phyloP scores from a whole-genome alignment of 2,113 vertebrate species.

The Chaetura pelagica region DNA sequence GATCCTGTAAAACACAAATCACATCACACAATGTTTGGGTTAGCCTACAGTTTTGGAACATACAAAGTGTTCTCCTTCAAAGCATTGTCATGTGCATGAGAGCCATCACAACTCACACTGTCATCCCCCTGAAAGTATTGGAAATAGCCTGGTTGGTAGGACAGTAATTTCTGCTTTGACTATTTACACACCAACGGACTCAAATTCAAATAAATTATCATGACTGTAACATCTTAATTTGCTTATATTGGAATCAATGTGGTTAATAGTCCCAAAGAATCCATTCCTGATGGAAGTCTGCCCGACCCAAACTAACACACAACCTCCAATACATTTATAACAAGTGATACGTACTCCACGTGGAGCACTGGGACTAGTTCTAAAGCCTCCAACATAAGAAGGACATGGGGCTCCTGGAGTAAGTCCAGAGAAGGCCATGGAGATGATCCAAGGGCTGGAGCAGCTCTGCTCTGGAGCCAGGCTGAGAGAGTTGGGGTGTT shows the following conservation, averaged over 20 bases:
- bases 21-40: not conserved
- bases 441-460: too few relatives aligned
- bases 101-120: accelerated
- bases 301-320: not conserved
- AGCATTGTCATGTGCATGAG: accelerated
- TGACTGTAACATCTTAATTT: not conserved
- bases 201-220: not conserved
- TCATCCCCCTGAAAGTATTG: accelerated
- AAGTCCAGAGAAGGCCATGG: too few relatives aligned
- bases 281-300: not conserved
- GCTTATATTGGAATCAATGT: not conserved
- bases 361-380: too few relatives aligned
- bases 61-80: accelerated
- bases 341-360: accelerated
- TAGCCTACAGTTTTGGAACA: not conserved
- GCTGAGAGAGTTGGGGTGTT: too few relatives aligned
- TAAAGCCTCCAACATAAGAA: too few relatives aligned
- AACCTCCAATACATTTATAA: accelerated
- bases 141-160: accelerated
- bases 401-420: too few relatives aligned
- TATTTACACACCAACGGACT: not conserved
- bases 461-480: too few relatives aligned
- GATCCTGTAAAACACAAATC: constrained; percentile 74
- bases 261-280: not conserved
- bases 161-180: not conserved